phyloP scores from a whole-genome alignment of 2,113 vertebrate genomes.

The Zeus faber region DNA sequence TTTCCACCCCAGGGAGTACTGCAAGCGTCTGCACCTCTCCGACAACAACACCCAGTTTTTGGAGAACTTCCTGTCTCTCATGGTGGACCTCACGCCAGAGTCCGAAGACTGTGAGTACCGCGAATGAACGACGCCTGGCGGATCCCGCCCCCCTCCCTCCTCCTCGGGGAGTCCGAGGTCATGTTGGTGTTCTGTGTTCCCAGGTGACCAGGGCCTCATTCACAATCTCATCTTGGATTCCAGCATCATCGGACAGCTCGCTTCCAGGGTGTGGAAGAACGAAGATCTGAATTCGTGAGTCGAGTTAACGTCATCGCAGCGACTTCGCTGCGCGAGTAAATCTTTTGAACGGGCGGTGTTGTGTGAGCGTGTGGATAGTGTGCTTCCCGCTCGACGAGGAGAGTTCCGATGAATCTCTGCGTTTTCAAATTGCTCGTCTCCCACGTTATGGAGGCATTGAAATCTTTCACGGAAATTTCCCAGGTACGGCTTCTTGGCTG shows the following conservation, averaged over 20 bases:
- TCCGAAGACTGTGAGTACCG: conserved; percentile 92
- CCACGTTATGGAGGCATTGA: no score
- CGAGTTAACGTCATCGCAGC: no score
- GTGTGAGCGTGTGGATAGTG: no score
- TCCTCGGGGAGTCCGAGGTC: neutral
- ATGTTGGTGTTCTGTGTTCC: conserved; percentile 13
- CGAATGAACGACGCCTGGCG: neutral
- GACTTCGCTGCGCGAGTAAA: no score
- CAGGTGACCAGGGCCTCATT: conserved; percentile 92
- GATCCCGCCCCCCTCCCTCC: neutral
- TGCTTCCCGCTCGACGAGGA: no score
- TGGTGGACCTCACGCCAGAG: conserved; percentile 96
- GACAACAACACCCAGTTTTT: conserved; percentile 99
- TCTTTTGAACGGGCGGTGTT: no score
- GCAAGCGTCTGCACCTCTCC: conserved; percentile 91
- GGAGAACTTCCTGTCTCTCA: conserved; percentile 95
- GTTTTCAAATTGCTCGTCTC: no score
- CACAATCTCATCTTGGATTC: conserved; percentile 97
- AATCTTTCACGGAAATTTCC: no score
- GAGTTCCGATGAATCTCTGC: no score
- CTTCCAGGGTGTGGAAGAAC: conserved; percentile 90
- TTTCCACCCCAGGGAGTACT: conserved; percentile 86
- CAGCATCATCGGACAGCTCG: conserved; percentile 89
- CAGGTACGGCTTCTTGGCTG: conserved; percentile 96
- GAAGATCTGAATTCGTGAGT: conserved; percentile 92